Evolutionary conservation across 2,113 vertebrate genomes (phyloP).

Genomic region (Geothlypis trichas): DNA sequence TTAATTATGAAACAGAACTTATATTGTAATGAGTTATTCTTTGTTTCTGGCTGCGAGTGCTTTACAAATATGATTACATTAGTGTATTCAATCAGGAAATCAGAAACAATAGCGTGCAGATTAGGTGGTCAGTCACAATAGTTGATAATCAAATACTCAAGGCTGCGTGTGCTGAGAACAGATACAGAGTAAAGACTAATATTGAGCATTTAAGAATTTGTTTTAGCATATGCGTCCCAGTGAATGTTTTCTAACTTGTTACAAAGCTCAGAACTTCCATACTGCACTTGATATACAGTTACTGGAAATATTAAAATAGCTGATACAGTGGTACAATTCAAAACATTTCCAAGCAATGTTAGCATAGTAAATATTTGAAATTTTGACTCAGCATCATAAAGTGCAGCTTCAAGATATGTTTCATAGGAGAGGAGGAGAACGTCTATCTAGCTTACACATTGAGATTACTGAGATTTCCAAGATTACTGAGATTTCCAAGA

Average conservation of each 20-base stretch:
- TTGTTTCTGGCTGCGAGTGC: constrained; percentile 6
- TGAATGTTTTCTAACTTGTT: background rate
- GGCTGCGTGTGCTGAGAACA: background rate
- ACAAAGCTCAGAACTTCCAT: background rate
- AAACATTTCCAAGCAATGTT: background rate
- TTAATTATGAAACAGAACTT: constrained; percentile 42
- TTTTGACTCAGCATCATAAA: background rate
- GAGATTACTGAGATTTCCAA: background rate
- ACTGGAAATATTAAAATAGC: background rate
- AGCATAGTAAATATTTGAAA: background rate
- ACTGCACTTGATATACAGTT: background rate
- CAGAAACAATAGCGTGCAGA: constrained; percentile 51
- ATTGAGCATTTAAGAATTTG: background rate
- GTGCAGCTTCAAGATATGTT: background rate
- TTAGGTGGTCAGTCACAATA: constrained; percentile 51
- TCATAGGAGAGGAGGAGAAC: background rate
- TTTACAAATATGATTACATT: constrained; percentile 44
- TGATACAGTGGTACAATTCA: background rate
- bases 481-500: background rate
- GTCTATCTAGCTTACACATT: background rate
- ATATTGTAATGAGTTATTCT: constrained; percentile 23
- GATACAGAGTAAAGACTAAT: constrained; percentile 4
- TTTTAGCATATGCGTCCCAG: background rate
- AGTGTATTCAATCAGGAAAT: constrained; percentile 47
- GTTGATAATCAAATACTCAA: constrained; percentile 38